Conservation (phyloP, 1,140 invertebrate genomes). For the Goniozus legneri region DNA sequence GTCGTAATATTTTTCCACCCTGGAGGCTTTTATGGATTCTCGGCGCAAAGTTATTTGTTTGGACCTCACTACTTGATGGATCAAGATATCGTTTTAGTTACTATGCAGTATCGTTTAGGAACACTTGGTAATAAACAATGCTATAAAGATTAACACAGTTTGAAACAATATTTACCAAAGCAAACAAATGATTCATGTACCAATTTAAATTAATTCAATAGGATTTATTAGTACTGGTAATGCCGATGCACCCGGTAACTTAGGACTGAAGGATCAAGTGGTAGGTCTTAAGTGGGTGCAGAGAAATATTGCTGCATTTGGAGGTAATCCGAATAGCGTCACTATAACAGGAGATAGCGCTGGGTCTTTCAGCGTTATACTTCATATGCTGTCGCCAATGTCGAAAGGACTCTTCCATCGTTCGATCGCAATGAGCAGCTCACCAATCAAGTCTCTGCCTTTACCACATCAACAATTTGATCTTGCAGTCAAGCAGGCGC, state of each 20-base stretch:
- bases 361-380: slow-evolving; percentile 22
- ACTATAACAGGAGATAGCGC: slow-evolving; percentile 25
- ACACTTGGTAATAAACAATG: slow-evolving; percentile 53
- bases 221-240: slow-evolving; percentile 64
- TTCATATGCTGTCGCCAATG: slow-evolving; percentile 53
- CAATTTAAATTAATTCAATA: too few species aligned
- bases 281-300: slow-evolving; percentile 38
- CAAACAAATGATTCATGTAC: too few species aligned
- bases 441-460: slow-evolving; percentile 18
- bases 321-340: slow-evolving; percentile 28
- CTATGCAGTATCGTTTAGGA: slow-evolving; percentile 69
- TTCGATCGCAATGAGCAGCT: slow-evolving; percentile 55
- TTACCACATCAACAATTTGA: background rate
- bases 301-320: slow-evolving; percentile 44
- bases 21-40: slow-evolving; percentile 53
- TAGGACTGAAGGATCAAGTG: slow-evolving; percentile 70
- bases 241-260: slow-evolving; percentile 61
- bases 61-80: slow-evolving; percentile 65
- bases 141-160: too few species aligned
- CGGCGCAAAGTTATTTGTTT: slow-evolving; percentile 51
- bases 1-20: slow-evolving; percentile 57
- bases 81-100: slow-evolving; percentile 64
- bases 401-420: slow-evolving; percentile 51
- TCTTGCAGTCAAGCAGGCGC: background rate
- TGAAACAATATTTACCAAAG: too few species aligned